A percentile compares a stretch with the other conserved stretches of the same genome.
Evolutionary conservation across 2,888 invertebrate genomes (phyloP).

Genomic region (Sceliomorpha sp.): DNA sequence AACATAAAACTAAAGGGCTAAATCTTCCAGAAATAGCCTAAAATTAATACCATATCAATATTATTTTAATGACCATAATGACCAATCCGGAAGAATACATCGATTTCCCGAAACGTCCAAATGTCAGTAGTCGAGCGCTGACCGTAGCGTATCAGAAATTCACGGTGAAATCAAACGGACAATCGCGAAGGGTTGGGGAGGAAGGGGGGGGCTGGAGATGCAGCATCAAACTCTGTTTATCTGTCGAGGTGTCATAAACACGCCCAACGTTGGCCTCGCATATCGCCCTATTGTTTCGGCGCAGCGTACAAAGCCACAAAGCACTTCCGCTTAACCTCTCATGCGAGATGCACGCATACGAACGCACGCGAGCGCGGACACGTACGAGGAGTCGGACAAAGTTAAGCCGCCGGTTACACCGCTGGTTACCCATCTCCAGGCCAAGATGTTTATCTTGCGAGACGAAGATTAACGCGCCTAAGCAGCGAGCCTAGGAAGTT

Average conservation of each 20-base stretch:
- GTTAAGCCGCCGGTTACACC: conserved; percentile 40
- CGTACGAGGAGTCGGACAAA: conserved; percentile 46
- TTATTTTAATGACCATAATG: too few species aligned
- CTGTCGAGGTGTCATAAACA: conserved; percentile 77
- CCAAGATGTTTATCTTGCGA: conserved; percentile 71
- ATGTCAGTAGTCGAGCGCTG: too few species aligned
- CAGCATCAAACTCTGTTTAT: conserved; percentile 70
- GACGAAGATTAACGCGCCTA: conserved; percentile 45
- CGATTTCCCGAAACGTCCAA: too few species aligned
- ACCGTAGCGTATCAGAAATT: conserved; percentile 60
- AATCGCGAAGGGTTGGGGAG: too few species aligned
- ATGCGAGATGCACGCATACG: conserved; percentile 41
- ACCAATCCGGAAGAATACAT: too few species aligned
- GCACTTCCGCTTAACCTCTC: conserved; percentile 55
- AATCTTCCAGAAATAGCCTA: too few species aligned
- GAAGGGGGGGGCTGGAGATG: too few species aligned
- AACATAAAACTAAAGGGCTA: too few species aligned
- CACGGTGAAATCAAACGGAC: conserved; percentile 62
- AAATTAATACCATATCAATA: too few species aligned
- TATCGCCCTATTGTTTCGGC: conserved; percentile 72
- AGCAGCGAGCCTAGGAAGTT: conserved; percentile 33
- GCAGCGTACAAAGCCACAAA: conserved; percentile 71
- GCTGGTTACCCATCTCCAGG: conserved; percentile 44
- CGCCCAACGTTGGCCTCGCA: conserved; percentile 64
- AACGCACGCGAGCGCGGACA: conserved; percentile 12